Conservation (phyloP, 2,113 vertebrate species). For the Nothobranchius furzeri region DNA sequence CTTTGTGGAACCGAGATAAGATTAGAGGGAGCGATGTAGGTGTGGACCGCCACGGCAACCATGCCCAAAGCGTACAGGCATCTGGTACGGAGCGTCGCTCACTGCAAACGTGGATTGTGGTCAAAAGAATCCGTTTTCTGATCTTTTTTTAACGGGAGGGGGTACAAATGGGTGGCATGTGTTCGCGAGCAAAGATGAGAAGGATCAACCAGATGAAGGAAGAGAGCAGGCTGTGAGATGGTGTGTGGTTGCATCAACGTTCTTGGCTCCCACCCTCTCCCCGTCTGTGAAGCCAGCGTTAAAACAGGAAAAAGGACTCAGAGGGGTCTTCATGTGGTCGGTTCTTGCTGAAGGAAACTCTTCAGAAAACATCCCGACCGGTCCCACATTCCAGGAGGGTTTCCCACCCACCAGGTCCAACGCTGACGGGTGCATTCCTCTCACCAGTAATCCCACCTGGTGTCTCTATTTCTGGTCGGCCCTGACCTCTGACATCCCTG, state of each 20-base stretch:
- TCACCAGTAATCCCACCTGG: constrained; percentile 50
- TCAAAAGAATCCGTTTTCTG: background rate
- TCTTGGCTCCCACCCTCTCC: background rate
- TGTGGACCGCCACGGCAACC: background rate
- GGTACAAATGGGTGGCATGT: background rate
- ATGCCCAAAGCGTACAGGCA: background rate
- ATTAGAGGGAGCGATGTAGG: background rate
- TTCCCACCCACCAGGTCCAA: constrained; percentile 46
- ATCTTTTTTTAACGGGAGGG: background rate
- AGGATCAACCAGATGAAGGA: background rate
- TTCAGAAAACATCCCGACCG: too few species aligned
- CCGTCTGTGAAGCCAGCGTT: too few species aligned
- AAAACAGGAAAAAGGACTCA: too few species aligned
- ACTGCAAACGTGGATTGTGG: background rate
- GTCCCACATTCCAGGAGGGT: constrained; percentile 45
- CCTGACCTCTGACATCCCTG: constrained; percentile 31
- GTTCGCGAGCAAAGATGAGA: background rate
- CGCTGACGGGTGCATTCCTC: constrained; percentile 59
- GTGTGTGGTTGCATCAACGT: background rate
- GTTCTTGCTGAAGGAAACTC: too few species aligned
- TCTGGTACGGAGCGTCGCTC: background rate
- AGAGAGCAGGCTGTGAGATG: background rate
- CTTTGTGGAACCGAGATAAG: background rate
- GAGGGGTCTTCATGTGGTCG: too few species aligned
- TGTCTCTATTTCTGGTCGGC: constrained; percentile 23